Conservation (phyloP, 2,113 vertebrate genomes). For the Hyperopisus bebe region DNA sequence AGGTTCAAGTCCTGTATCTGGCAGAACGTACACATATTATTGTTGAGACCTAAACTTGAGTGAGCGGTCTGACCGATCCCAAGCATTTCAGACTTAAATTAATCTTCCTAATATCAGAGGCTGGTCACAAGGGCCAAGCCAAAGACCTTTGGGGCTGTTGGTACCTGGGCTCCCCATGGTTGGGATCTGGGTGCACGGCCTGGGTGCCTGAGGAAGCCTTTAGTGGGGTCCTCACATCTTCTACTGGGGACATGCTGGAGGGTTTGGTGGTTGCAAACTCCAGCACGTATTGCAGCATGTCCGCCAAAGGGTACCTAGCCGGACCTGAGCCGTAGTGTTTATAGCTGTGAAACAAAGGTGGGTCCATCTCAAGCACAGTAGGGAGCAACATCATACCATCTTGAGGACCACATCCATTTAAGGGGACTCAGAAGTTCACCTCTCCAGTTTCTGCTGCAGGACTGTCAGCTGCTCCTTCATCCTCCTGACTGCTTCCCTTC, state of each 20-base stretch:
- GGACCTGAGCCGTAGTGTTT: slow-evolving; percentile 83
- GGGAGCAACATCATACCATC: not conserved
- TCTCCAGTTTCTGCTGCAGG: slow-evolving; percentile 83
- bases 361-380: not conserved
- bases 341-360: slow-evolving; percentile 62
- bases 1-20: not conserved
- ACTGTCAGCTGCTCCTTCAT: slow-evolving; percentile 70
- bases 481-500: slow-evolving; percentile 74
- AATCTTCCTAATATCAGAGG: not conserved
- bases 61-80: not conserved
- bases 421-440: slow-evolving; percentile 51
- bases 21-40: not conserved
- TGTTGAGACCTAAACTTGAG: not conserved
- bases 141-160: not conserved
- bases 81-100: not conserved
- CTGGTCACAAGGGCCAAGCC: not conserved
- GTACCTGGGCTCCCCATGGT: slow-evolving; percentile 50
- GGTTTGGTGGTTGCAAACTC: slow-evolving; percentile 80
- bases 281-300: slow-evolving; percentile 88
- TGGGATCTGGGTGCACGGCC: slow-evolving; percentile 31
- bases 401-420: no score
- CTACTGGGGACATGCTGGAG: slow-evolving; percentile 39
- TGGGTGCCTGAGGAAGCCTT: slow-evolving; percentile 35
- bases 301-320: slow-evolving; percentile 75
- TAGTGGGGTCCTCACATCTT: slow-evolving; percentile 16